Base-by-base conservation (phyloP, 2,113 vertebrate genomes). In the Ophiodon elongatus region DNA sequence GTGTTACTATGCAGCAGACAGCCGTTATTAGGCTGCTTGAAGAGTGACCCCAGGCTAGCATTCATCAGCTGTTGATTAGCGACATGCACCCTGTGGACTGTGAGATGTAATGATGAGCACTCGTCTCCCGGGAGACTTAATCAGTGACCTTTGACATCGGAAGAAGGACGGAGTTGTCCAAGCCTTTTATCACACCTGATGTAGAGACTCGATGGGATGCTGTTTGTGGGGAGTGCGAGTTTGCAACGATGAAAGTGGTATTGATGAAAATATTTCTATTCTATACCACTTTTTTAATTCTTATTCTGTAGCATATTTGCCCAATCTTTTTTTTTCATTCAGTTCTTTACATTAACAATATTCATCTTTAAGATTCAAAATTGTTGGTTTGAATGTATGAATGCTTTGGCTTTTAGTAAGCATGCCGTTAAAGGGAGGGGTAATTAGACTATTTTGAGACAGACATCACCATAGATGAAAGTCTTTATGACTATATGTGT, bases 41-140 rank as follows among this genome's bases (percentile, higher is more conserved):
- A 65, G 82, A 83, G 71, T 73, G 87, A 86, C 82, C 63, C 60
- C 68, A 31, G 65, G 69, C 39, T 33, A 71, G 75, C 13, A 66
- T 79, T 93, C 90, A 86, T 87, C 84, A 85, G 74, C 84, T 66
- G 45, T 4, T 78, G 77, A 93, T 85, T 76, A 87, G 66, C 29
- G 25, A 70, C 62, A 52, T 41, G 56, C 81, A 54, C 59, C 68
- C 33, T 78, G 64, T n/a, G 33, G 76, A 72, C 59, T 35, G 31
- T 15, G 35, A 63, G 64, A 62, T 35, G 29, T 41, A 52, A 66
- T 43, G 74, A 77, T 79, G 79, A 57, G 56, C 45, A 66, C 59
- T 43, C 27, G 47, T 73, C 64, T 79, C 65, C 63, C 56, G 37
- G 25, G 27, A 63, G 59, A 29, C 43, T 23, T 41, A 62, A 81